Base-by-base conservation (phyloP, 37 sponge, comb jelly and placozoan species). In the Agelas oroides region DNA sequence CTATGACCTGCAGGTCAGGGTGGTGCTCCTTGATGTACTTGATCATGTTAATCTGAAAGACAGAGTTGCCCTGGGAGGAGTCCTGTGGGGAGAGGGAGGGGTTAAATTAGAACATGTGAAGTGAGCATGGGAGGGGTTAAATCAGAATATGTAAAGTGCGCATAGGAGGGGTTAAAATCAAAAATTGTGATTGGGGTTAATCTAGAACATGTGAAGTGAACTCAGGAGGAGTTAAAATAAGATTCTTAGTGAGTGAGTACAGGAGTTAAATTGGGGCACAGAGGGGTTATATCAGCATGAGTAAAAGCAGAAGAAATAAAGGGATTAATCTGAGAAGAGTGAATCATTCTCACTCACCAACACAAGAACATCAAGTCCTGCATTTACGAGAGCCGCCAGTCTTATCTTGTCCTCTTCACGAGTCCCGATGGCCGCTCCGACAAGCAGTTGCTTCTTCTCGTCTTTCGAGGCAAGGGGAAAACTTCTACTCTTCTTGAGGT, bases 11-110 rank as follows among this genome's bases (percentile, higher is more conserved):
- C 0, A 94, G 64, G 25, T 94, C 85, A 24, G 97, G 97, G 75
- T 86, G 90, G 27, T 61, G 70, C 78, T 91, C 70, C 66, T 93
- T 95, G 53, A 93, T 91, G 84, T 91, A 84, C 60, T 86, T 84
- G 34, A 97, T 86, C 94, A 97, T 92, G 53, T 92, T 73, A 0
- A 97, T 66, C 78, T 95, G 96, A 61, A 80, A 97, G 19, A 88
- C 73, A 5, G 94, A 93, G 83, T 97, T 97, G 24, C 98, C 98
- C 59, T 97, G 98, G n/a, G 95, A 92, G 55, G 98, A 97, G 54
- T 97, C 98, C 98, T 97, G 76, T 23, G 37, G 41, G 19, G 13
- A 41, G 38, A n/a, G n/a, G n/a, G n/a, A n/a, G n/a, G 6, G 32
- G n/a, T n/a, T n/a, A 17, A 36, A 23, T n/a, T 33, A 36, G n/a